Percentiles rank a stretch among this genome's conserved stretches.
Conservation (phyloP, 2,888 invertebrate species). For the Watsonalla cultraria region DNA sequence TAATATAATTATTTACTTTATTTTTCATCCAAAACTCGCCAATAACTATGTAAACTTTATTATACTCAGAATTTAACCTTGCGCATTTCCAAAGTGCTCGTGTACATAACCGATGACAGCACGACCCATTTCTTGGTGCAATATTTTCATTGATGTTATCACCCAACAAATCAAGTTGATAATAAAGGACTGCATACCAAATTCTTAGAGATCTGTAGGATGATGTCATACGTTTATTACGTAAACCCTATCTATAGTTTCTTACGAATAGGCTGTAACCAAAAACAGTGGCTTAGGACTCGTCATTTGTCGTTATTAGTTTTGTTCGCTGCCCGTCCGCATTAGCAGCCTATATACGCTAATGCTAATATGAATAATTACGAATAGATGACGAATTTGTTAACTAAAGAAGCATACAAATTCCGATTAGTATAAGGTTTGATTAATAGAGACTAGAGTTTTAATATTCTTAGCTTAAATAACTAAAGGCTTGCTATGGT, state of each 20-base stretch:
- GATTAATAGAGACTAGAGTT: no score
- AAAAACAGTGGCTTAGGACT: no score
- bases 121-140: conserved; percentile 3
- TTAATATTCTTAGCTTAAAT: no score
- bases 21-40: not conserved
- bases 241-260: not conserved
- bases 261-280: no score
- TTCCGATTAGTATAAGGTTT: no score
- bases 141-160: not conserved
- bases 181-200: not conserved
- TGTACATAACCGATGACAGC: not conserved
- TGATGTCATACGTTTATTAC: not conserved
- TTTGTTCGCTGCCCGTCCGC: no score
- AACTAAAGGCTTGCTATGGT: no score
- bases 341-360: no score
- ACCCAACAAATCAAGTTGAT: not conserved
- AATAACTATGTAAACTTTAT: not conserved
- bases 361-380: no score
- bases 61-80: not conserved
- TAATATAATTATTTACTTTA: not conserved
- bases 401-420: no score
- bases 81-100: not conserved
- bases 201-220: not conserved
- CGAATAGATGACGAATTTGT: no score
- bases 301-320: no score